These are phyloP conservation scores for Lates japonicus DNA, from an alignment of 2,797 vertebrate genomes.

Conservation along the genomic window DNA sequence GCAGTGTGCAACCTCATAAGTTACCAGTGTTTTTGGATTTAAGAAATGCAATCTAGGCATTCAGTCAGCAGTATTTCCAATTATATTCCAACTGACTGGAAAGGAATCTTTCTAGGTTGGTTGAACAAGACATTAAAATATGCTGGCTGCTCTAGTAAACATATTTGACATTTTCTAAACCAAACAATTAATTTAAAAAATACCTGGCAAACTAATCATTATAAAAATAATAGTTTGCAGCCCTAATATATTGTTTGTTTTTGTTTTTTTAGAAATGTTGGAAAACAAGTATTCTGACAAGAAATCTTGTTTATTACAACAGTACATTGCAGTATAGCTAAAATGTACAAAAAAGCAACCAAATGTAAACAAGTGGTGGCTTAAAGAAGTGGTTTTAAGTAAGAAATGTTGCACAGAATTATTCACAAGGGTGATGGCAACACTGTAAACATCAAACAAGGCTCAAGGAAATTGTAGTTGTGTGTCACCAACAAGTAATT, in stretches of 20 bases:
- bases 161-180: background rate
- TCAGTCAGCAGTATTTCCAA: too few species aligned
- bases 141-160: background rate
- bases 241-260: background rate
- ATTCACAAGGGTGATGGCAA: background rate
- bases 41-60: background rate
- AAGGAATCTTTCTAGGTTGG: background rate
- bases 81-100: too few species aligned
- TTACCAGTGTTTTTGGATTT: background rate
- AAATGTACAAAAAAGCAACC: constrained; percentile 35
- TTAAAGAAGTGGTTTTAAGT: constrained; percentile 8
- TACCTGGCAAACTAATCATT: background rate
- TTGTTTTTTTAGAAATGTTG: background rate
- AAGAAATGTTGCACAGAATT: constrained; percentile 1
- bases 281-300: background rate
- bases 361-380: constrained; percentile 4
- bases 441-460: constrained; percentile 63
- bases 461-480: background rate
- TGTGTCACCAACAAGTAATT: background rate
- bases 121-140: background rate
- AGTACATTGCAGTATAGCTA: constrained; percentile 1
- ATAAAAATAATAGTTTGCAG: background rate
- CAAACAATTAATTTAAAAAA: background rate
- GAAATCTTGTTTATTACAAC: constrained; percentile 51
- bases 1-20: background rate